Conservation (phyloP, 2,797 vertebrate species). For the Eremophila alpestris region DNA sequence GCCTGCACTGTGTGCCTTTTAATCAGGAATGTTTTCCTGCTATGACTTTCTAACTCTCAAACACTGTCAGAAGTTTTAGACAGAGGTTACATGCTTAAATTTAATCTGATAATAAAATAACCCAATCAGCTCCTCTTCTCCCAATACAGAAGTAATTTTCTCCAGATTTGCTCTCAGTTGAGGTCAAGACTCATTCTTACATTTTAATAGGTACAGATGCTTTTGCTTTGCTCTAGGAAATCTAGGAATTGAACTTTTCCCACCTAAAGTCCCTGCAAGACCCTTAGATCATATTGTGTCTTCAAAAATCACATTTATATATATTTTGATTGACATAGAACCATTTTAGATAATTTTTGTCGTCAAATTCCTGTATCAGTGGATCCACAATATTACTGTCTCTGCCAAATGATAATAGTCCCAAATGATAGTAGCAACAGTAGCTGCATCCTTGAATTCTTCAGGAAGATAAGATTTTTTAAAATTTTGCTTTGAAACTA, state of each 20-base stretch:
- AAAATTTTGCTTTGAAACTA: neutral
- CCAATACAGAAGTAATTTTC: neutral
- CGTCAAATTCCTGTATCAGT: neutral
- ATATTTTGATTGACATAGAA: neutral
- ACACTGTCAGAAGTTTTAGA: neutral
- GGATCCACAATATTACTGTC: neutral
- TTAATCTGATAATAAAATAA: neutral
- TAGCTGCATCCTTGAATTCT: neutral
- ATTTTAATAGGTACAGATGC: neutral
- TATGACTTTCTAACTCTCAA: neutral
- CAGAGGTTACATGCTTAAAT: neutral
- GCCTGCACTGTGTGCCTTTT: neutral
- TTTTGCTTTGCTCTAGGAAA: neutral
- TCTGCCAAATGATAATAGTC: neutral
- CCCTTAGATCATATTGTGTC: neutral
- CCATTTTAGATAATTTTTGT: neutral
- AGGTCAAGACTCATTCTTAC: neutral
- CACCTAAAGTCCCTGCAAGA: rapidly evolving
- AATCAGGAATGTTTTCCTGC: neutral
- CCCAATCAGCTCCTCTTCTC: neutral
- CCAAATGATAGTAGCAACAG: neutral
- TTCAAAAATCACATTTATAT: neutral
- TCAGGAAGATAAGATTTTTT: neutral
- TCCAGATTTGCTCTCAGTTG: neutral
- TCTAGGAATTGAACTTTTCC: neutral